phyloP scores from a whole-genome alignment of 1,140 invertebrate species.

The Pseudoatta argentina region DNA sequence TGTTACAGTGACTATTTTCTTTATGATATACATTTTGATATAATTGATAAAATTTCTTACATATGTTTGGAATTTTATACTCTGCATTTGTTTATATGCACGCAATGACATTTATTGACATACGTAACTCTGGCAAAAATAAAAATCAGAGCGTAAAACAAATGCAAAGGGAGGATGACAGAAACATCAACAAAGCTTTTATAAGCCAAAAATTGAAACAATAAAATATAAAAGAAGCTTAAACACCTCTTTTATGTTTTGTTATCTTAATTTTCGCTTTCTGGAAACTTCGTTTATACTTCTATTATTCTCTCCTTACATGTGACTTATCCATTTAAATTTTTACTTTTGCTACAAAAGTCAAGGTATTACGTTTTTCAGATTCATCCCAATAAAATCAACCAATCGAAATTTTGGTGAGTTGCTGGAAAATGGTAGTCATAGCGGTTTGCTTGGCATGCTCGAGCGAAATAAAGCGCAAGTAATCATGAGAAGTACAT shows the following conservation, averaged over 20 bases:
- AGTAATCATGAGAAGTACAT: slow-evolving; percentile 65
- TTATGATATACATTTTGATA: not conserved
- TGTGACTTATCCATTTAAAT: no score
- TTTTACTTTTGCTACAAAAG: not conserved
- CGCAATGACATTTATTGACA: not conserved
- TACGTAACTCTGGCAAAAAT: not conserved
- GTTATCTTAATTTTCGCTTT: no score
- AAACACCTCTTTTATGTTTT: no score
- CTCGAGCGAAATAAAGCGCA: slow-evolving; percentile 68
- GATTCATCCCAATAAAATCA: slow-evolving; percentile 64
- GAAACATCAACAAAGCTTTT: no score
- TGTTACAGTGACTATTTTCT: not conserved
- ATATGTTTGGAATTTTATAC: slow-evolving; percentile 6
- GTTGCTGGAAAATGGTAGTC: slow-evolving; percentile 68
- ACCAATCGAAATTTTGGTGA: slow-evolving; percentile 60
- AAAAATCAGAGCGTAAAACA: no score
- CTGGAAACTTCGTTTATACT: no score
- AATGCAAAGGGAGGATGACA: no score
- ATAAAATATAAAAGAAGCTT: no score
- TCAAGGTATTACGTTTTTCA: slow-evolving; percentile 24
- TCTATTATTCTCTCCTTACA: no score
- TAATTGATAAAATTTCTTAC: not conserved
- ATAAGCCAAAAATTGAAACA: no score
- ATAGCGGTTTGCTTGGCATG: slow-evolving; percentile 66
- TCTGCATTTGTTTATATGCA: not conserved